These are phyloP conservation scores for Lochmaea crataegi DNA, from an alignment of 2,888 invertebrate species.

Conservation along the genomic window DNA sequence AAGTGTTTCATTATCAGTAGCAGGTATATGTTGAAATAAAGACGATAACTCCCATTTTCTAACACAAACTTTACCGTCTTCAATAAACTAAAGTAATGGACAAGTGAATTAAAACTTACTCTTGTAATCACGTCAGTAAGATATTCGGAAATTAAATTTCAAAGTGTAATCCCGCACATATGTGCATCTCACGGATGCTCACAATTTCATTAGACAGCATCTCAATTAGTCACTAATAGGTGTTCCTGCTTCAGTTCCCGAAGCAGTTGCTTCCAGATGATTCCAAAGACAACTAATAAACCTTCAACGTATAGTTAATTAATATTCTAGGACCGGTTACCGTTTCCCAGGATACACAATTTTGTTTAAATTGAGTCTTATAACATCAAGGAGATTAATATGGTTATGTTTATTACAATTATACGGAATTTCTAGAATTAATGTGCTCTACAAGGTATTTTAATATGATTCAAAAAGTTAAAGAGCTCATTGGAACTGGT, in stretches of 20 bases:
- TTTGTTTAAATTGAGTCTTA: not conserved
- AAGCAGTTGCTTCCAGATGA: slow-evolving; percentile 36
- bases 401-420: not conserved
- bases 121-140: slow-evolving; percentile 24
- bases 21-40: not conserved
- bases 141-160: slow-evolving; percentile 31
- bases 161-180: slow-evolving; percentile 30
- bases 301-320: slow-evolving; percentile 41
- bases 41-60: not conserved
- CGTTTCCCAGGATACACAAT: slow-evolving; percentile 32
- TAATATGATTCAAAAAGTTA: too few relatives aligned
- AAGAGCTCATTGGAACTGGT: too few relatives aligned
- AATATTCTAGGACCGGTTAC: slow-evolving; percentile 38
- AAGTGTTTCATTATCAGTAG: not conserved
- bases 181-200: slow-evolving; percentile 31
- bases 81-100: slow-evolving; percentile 16
- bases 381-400: not conserved
- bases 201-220: slow-evolving; percentile 34
- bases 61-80: not conserved
- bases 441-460: too few relatives aligned
- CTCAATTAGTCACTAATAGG: slow-evolving; percentile 33
- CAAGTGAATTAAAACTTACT: slow-evolving; percentile 26
- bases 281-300: slow-evolving; percentile 39
- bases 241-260: slow-evolving; percentile 26
- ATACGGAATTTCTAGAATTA: not conserved